These are phyloP conservation scores for Drosophila melanocephala DNA, from an alignment of 2,888 invertebrate species.

Conservation along the genomic window DNA sequence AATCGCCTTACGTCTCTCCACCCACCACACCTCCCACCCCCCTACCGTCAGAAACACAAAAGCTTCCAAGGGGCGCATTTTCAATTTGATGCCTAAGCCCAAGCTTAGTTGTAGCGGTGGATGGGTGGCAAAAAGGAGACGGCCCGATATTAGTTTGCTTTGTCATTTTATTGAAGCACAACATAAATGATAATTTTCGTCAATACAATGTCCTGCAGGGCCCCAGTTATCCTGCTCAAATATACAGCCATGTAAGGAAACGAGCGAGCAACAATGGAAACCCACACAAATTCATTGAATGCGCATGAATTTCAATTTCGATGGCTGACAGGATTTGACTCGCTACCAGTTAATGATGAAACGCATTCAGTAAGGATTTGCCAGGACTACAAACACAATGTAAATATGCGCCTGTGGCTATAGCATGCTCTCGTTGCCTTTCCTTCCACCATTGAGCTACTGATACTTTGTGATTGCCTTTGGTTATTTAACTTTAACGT, in stretches of 20 bases:
- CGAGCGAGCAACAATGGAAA: constrained; percentile 26
- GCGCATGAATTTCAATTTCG: constrained; percentile 76
- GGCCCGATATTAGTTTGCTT: constrained; percentile 70
- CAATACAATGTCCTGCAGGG: constrained; percentile 62
- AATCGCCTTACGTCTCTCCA: background rate
- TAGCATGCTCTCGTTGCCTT: background rate
- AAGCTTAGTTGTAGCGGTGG: constrained; percentile 45
- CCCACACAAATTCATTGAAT: constrained; percentile 59
- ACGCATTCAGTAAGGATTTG: constrained; percentile 52
- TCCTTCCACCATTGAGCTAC: constrained; percentile 26
- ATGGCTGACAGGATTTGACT: constrained; percentile 58
- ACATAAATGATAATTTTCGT: constrained; percentile 76
- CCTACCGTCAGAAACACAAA: constrained; percentile 11
- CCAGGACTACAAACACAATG: constrained; percentile 19
- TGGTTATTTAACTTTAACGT: constrained; percentile 77
- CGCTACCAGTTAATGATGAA: constrained; percentile 69
- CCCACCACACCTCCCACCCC: background rate
- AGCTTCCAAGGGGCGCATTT: constrained; percentile 40
- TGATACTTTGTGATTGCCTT: constrained; percentile 69
- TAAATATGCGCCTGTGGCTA: constrained; percentile 49
- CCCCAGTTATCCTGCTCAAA: constrained; percentile 15
- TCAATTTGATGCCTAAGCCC: constrained; percentile 71
- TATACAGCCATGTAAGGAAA: constrained; percentile 42
- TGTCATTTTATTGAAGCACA: constrained; percentile 79
- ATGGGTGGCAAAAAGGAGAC: background rate